Conservation (phyloP, 1,140 invertebrate species). For the Lordiphosa stackelbergi region DNA sequence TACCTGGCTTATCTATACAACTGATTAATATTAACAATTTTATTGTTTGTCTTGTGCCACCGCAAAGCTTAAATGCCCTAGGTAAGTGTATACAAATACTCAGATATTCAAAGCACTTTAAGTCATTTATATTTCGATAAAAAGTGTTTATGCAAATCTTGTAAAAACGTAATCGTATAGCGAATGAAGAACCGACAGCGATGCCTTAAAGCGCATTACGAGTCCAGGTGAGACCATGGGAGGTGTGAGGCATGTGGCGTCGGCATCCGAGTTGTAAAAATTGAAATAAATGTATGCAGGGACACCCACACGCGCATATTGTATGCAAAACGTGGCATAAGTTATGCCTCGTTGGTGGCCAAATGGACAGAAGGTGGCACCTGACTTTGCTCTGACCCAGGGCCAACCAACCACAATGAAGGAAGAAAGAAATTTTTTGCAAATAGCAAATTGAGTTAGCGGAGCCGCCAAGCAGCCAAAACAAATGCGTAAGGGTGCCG, state of each 20-base stretch:
- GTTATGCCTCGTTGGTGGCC: slow-evolving; percentile 46
- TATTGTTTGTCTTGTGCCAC: no score
- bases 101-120: slow-evolving; percentile 53
- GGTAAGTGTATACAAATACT: slow-evolving; percentile 22
- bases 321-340: slow-evolving; percentile 48
- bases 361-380: slow-evolving; percentile 36
- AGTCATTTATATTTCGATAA: slow-evolving; percentile 72
- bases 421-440: slow-evolving; percentile 48
- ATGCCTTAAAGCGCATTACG: slow-evolving; percentile 50
- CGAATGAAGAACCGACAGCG: slow-evolving; percentile 29
- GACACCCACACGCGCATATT: slow-evolving; percentile 42
- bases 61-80: neutral
- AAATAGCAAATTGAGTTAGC: slow-evolving; percentile 75
- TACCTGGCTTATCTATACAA: no score
- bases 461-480: slow-evolving; percentile 23
- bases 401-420: slow-evolving; percentile 32
- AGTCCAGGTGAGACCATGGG: slow-evolving; percentile 1
- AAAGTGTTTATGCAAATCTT: slow-evolving; percentile 71
- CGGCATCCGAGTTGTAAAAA: slow-evolving; percentile 56
- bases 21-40: no score
- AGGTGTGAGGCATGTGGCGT: slow-evolving; percentile 14
- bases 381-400: slow-evolving; percentile 28
- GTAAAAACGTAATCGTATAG: slow-evolving; percentile 51
- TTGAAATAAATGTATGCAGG: slow-evolving; percentile 69
- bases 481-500: slow-evolving; percentile 50